phyloP scores from a whole-genome alignment of 30 jellyfish, hydroid and myxozoan genomes.

The Cassiopea xamachana region DNA sequence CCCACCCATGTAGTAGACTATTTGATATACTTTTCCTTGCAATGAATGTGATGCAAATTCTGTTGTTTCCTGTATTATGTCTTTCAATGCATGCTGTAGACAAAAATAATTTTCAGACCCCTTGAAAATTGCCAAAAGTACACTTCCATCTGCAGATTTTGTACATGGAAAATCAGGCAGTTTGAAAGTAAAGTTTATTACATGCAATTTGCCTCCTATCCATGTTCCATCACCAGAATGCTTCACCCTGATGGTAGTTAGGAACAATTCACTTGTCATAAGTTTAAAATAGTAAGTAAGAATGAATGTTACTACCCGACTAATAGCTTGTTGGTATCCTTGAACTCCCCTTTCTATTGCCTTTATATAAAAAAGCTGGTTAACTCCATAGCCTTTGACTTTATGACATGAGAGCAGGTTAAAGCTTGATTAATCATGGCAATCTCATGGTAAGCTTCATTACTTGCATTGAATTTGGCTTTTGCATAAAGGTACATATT shows the following conservation, averaged over 20 bases:
- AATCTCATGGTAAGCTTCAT: slow-evolving; percentile 45
- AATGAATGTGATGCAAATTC: not conserved
- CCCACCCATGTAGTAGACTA: slow-evolving; percentile 10
- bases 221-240: slow-evolving; percentile 38
- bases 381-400: not conserved
- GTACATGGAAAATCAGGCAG: slow-evolving; percentile 16
- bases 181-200: not conserved
- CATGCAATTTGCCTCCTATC: slow-evolving; percentile 12
- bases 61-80: slow-evolving; percentile 8
- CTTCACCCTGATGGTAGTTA: not conserved
- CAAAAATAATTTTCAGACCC: not conserved
- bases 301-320: not conserved
- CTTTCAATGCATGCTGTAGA: not conserved
- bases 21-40: not conserved
- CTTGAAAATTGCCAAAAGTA: not conserved
- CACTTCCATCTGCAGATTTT: slow-evolving; percentile 4
- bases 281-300: not conserved
- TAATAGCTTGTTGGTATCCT: slow-evolving; percentile 4
- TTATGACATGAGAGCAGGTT: slow-evolving; percentile 11
- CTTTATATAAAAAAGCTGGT: not conserved
- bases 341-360: slow-evolving; percentile 8
- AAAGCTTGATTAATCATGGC: not conserved
- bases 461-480: slow-evolving; percentile 10
- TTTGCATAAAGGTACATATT: not conserved
- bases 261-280: not conserved